Percentiles rank a stretch among this genome's conserved stretches.
phyloP scores from a whole-genome alignment of 2,888 invertebrate genomes.

The Seira ritae region DNA sequence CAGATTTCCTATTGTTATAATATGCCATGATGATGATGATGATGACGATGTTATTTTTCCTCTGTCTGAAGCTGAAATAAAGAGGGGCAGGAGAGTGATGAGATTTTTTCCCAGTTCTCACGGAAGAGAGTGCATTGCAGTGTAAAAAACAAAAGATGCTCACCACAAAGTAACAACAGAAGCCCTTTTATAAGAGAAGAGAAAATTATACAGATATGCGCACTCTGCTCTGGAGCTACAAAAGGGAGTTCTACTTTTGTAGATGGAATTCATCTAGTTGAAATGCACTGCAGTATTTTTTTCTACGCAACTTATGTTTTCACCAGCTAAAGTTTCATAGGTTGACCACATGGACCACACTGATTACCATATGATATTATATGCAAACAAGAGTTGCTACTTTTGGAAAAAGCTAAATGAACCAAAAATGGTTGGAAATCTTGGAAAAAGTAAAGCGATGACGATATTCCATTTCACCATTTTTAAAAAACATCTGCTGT shows the following conservation, averaged over 20 bases:
- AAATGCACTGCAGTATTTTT: constrained; percentile 14
- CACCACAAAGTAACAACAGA: not conserved
- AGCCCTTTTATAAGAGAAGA: not conserved
- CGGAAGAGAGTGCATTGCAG: constrained; percentile 5
- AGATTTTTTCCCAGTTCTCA: not conserved
- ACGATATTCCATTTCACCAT: not conserved
- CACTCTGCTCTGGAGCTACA: not conserved
- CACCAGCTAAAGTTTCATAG: constrained; percentile 44
- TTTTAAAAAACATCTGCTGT: not conserved
- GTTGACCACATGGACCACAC: constrained; percentile 61
- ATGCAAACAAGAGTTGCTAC: constrained; percentile 34
- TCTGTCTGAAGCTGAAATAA: not conserved
- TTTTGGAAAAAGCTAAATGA: too few species aligned
- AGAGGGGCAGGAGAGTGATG: constrained; percentile 20
- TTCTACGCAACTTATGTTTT: constrained; percentile 7
- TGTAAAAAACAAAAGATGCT: constrained; percentile 3
- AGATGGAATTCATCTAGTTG: not conserved
- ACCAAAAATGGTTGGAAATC: too few species aligned
- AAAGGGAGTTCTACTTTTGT: not conserved
- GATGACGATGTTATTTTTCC: constrained; percentile 39
- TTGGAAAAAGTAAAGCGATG: not conserved
- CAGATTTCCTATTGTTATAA: constrained; percentile 32
- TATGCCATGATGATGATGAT: constrained; percentile 27
- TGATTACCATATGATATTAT: constrained; percentile 52
- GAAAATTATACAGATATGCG: not conserved